phyloP scores from a whole-genome alignment of 1,140 invertebrate species.

The Aphaenogaster ashmeadi region DNA sequence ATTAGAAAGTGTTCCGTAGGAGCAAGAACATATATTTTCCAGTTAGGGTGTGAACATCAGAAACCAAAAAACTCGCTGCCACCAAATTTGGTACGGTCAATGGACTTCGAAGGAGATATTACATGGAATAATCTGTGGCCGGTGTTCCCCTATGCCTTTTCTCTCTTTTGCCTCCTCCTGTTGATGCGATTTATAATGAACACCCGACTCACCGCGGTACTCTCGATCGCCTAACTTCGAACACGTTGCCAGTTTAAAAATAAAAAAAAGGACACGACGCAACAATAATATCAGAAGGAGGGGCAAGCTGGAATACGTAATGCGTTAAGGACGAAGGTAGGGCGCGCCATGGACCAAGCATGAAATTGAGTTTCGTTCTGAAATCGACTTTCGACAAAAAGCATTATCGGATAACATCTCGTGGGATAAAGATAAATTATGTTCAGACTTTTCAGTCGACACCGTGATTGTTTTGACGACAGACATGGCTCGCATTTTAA shows the following conservation, averaged over 20 bases:
- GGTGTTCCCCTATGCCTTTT: constrained; percentile 69
- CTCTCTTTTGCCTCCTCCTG: constrained; percentile 69
- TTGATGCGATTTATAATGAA: constrained; percentile 86
- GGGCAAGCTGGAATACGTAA: constrained; percentile 70
- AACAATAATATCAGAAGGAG: constrained; percentile 75
- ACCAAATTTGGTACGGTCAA: constrained; percentile 54
- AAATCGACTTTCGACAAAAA: constrained; percentile 70
- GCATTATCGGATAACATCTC: constrained; percentile 48
- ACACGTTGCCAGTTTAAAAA: constrained; percentile 45
- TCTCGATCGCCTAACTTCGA: constrained; percentile 80
- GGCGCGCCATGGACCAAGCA: constrained; percentile 64
- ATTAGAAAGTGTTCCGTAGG: neutral
- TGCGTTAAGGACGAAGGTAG: constrained; percentile 71
- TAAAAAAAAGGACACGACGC: constrained; percentile 34
- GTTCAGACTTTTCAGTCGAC: neutral
- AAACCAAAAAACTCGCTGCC: constrained; percentile 10
- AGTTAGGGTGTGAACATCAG: constrained; percentile 10
- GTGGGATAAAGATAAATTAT: constrained; percentile 16
- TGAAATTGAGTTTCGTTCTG: constrained; percentile 73
- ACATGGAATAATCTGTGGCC: constrained; percentile 83
- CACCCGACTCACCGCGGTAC: constrained; percentile 81
- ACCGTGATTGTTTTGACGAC: neutral
- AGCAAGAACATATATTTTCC: constrained; percentile 22
- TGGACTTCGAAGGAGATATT: constrained; percentile 77
- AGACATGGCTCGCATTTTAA: neutral